These are phyloP conservation scores for Periophthalmus magnuspinnatus DNA, from an alignment of 2,797 vertebrate species.

Conservation along the genomic window DNA sequence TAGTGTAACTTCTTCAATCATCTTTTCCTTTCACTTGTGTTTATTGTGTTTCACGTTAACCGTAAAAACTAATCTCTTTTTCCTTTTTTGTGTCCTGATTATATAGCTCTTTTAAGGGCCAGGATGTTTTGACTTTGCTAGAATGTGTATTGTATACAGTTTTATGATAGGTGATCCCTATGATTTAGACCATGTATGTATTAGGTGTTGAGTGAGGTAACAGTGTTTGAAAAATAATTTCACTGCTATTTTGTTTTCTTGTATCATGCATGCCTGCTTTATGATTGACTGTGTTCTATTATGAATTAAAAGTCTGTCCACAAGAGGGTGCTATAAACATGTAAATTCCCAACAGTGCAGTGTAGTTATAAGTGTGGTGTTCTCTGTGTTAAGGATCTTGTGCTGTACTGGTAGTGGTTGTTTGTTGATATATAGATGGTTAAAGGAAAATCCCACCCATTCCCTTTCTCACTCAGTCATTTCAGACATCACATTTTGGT, in stretches of 20 bases:
- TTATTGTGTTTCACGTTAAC: conserved; percentile 32
- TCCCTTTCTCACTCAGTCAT: conserved; percentile 46
- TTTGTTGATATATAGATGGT: neutral
- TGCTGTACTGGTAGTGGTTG: neutral
- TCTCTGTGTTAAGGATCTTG: neutral
- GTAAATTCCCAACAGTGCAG: conserved; percentile 1
- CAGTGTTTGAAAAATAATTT: neutral
- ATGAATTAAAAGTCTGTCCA: conserved; percentile 25
- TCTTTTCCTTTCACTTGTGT: conserved; percentile 18
- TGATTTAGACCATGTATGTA: neutral
- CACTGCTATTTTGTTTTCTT: neutral
- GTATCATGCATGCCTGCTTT: neutral
- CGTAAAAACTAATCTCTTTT: conserved; percentile 36
- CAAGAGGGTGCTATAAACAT: conserved; percentile 50
- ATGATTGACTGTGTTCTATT: neutral
- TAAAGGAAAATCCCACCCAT: conserved; percentile 55
- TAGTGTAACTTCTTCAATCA: conserved; percentile 34
- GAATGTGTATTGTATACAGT: neutral
- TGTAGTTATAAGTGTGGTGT: conserved; percentile 2
- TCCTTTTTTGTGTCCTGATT: conserved; percentile 14
- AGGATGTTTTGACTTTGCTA: conserved; percentile 29
- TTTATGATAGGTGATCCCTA: neutral
- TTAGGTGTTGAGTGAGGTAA: neutral
- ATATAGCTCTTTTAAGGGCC: conserved; percentile 1
- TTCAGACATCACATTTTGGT: conserved; percentile 50